Base-by-base conservation (phyloP, 2,888 invertebrate species). In the Ectemnius continuus region DNA sequence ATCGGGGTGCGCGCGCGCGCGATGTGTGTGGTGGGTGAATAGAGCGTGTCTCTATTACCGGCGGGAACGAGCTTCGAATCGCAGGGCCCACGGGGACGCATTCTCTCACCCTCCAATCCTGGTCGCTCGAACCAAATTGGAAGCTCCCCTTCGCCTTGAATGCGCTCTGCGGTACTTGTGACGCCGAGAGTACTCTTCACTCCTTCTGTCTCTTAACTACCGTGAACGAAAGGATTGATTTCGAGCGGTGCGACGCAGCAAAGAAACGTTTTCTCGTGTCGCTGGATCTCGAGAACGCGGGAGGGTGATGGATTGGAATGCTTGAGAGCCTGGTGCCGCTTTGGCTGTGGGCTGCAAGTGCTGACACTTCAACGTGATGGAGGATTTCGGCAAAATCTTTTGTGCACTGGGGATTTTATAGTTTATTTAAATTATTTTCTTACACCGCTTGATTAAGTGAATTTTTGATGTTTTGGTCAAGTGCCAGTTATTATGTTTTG, bases 61-160 rank as follows among this genome's bases (percentile, higher is more conserved):
- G 23, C 62, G 66, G 26, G 56, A 69, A 82, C 71, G 78, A 82
- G 81, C 59, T 73, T 80, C 76, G 75, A 83, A 82, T 80, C 75
- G 59, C 36, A 60, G 60, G 72, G 78, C 70, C 78, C 70, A 61
- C 75, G 62, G 74, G 76, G 72, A 76, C 63, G 61, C 57, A 60
- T 48, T 36, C 36, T 36, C 36, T 11, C 36, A 11, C 36, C 36
- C 73, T 71, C 67, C 70, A 77, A 80, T 78, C 72, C 62, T 63
- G 62, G 70, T 64, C 76, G 65, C 71, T 76, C 72, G 65, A 61
- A 79, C 75, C 75, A 82, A 82, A 82, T 82, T 82, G 81, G 82
- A 76, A 66, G 60, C 81, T 68, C 71, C 80, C 75, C 70, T 69
- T 62, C 56, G 28, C 62, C 57, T 57, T 20, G 47, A 63, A 70